These are phyloP conservation scores for Drosophila varians DNA, from an alignment of 1,140 invertebrate species.

Conservation along the genomic window DNA sequence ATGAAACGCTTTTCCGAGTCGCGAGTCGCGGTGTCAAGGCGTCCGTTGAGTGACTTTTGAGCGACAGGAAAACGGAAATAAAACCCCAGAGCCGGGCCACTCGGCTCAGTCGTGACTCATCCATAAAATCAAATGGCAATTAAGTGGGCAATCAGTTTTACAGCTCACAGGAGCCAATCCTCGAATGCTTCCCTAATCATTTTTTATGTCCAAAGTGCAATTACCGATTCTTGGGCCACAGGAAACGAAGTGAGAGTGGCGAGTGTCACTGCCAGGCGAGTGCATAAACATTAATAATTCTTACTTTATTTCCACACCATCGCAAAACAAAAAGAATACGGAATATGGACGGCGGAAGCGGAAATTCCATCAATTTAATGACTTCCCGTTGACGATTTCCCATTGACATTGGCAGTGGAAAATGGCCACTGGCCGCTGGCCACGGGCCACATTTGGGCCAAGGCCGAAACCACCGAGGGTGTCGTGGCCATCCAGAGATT, in stretches of 20 bases:
- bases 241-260: constrained; percentile 9
- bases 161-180: background rate
- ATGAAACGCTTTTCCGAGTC: constrained; percentile 1
- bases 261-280: constrained; percentile 34
- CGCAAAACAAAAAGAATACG: background rate
- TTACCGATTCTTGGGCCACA: no score
- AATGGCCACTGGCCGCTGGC: no score
- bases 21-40: constrained; percentile 26
- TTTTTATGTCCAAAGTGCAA: constrained; percentile 21
- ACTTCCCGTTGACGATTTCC: constrained; percentile 45
- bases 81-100: background rate
- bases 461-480: constrained; percentile 12
- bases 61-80: background rate
- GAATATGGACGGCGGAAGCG: constrained; percentile 32
- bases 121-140: constrained; percentile 47
- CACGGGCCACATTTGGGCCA: constrained; percentile 37
- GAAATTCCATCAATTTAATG: constrained; percentile 66
- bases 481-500: constrained; percentile 23
- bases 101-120: constrained; percentile 5
- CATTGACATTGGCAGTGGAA: constrained; percentile 24
- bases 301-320: constrained; percentile 25
- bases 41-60: constrained; percentile 7
- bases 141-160: constrained; percentile 33
- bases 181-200: background rate
- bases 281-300: constrained; percentile 51